Conservation (phyloP, 2,113 vertebrate genomes). For the Perognathus longimembris region DNA sequence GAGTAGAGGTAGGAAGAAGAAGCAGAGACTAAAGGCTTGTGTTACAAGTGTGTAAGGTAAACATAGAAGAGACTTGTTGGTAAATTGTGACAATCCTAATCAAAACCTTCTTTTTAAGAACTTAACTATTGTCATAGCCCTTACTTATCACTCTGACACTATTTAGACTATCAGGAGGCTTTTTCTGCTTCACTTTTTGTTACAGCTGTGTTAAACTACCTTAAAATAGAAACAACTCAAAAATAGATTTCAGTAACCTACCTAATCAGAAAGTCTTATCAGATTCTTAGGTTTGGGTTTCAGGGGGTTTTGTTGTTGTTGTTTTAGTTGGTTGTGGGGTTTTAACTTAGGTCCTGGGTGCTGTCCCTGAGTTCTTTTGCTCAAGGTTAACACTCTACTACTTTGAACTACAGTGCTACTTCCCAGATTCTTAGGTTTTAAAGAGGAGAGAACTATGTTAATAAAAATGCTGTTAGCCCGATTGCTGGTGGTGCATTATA, state of each 20-base stretch:
- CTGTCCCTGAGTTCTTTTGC: too few species aligned
- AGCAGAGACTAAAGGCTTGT: not conserved
- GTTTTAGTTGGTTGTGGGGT: too few species aligned
- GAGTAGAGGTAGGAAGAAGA: not conserved
- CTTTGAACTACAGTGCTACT: too few species aligned
- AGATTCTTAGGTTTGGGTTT: conserved; percentile 16
- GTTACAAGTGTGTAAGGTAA: not conserved
- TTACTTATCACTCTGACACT: too few species aligned
- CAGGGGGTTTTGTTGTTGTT: too few species aligned
- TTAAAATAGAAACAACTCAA: not conserved
- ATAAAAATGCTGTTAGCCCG: not conserved
- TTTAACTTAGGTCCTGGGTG: too few species aligned
- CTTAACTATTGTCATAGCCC: not conserved
- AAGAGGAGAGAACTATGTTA: not conserved
- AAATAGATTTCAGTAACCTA: not conserved
- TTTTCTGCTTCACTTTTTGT: not conserved
- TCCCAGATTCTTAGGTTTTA: not conserved
- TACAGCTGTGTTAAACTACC: not conserved
- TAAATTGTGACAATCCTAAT: not conserved
- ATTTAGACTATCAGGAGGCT: not conserved
- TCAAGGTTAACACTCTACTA: too few species aligned
- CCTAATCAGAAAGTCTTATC: not conserved
- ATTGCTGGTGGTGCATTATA: too few species aligned
- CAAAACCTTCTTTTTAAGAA: not conserved
- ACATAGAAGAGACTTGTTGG: not conserved